A percentile compares a stretch with the other conserved stretches of the same genome.
phyloP scores from a whole-genome alignment of 2,113 vertebrate genomes.

The Protomyctophum bolini region DNA sequence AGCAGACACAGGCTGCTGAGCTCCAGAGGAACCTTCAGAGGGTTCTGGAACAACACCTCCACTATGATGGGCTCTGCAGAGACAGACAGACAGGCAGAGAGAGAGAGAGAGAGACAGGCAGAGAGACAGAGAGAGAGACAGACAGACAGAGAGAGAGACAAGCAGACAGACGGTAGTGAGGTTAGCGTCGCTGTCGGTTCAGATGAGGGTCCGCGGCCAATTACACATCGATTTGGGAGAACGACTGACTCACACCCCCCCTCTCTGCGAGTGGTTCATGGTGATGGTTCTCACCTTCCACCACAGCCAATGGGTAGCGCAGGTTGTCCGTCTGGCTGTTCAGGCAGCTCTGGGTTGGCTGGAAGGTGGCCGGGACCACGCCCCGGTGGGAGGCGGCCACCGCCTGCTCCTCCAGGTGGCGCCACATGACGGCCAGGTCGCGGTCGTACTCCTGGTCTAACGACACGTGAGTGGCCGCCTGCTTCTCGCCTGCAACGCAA shows the following conservation, averaged over 20 bases:
- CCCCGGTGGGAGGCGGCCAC: constrained; percentile 87
- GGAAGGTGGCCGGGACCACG: constrained; percentile 81
- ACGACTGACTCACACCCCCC: too few species aligned
- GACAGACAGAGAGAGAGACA: too few species aligned
- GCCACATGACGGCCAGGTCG: constrained; percentile 90
- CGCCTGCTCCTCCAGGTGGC: constrained; percentile 90
- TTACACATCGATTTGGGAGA: too few species aligned
- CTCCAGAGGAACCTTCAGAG: constrained; percentile 90
- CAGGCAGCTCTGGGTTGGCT: constrained; percentile 92
- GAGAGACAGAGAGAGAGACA: neutral
- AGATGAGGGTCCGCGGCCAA: too few species aligned
- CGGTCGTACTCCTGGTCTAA: constrained; percentile 95
- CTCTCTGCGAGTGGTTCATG: too few species aligned
- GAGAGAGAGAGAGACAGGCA: neutral
- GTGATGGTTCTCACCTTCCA: constrained; percentile 86
- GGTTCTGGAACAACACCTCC: constrained; percentile 94
- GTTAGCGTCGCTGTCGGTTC: too few species aligned
- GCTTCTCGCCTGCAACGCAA: constrained; percentile 88
- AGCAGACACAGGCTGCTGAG: constrained; percentile 89
- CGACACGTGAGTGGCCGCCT: constrained; percentile 93
- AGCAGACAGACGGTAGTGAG: too few species aligned
- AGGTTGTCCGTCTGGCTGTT: constrained; percentile 92
- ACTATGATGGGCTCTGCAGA: constrained; percentile 90
- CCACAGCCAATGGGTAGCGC: constrained; percentile 87
- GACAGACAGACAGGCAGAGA: constrained; percentile 3